These are phyloP conservation scores for Astreopora myriophthalma DNA, from an alignment of 64 coral and sea anemone species.

Conservation along the genomic window DNA sequence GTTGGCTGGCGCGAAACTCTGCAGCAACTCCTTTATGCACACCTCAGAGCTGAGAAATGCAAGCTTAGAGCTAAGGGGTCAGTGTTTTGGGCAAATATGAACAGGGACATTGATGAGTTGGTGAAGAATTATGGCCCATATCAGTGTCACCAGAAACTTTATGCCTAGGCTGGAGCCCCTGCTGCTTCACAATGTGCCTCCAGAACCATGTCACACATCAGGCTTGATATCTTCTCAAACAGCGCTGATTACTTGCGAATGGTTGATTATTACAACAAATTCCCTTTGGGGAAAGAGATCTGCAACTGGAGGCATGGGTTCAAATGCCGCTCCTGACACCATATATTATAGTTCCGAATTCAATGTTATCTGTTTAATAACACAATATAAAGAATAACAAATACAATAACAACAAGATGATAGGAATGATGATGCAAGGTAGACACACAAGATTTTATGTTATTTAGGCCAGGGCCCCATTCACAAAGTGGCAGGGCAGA, in stretches of 20 bases:
- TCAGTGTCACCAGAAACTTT: constrained; percentile 48
- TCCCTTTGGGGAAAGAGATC: constrained; percentile 17
- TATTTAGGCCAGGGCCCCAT: no score
- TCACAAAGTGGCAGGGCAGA: no score
- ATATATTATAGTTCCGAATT: no score
- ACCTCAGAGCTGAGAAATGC: constrained; percentile 52
- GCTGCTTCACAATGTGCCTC: constrained; percentile 51
- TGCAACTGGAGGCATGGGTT: no score
- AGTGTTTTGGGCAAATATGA: constrained; percentile 64
- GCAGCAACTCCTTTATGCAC: constrained; percentile 56
- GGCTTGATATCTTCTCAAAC: constrained; percentile 30
- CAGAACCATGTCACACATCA: constrained; percentile 38
- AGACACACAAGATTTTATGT: no score
- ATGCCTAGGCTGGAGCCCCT: constrained; percentile 60
- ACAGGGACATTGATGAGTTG: constrained; percentile 57
- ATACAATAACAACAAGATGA: no score
- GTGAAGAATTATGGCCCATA: constrained; percentile 37
- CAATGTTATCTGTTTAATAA: no score
- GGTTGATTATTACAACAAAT: constrained; percentile 38
- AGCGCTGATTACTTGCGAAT: neutral
- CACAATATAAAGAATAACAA: no score
- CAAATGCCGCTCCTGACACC: no score
- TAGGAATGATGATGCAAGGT: no score
- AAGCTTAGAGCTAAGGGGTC: constrained; percentile 67
- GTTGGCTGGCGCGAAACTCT: no score